Evolutionary conservation across 2,113 vertebrate species (phyloP).

Genomic region (Sterrhoptilus dennistouni): DNA sequence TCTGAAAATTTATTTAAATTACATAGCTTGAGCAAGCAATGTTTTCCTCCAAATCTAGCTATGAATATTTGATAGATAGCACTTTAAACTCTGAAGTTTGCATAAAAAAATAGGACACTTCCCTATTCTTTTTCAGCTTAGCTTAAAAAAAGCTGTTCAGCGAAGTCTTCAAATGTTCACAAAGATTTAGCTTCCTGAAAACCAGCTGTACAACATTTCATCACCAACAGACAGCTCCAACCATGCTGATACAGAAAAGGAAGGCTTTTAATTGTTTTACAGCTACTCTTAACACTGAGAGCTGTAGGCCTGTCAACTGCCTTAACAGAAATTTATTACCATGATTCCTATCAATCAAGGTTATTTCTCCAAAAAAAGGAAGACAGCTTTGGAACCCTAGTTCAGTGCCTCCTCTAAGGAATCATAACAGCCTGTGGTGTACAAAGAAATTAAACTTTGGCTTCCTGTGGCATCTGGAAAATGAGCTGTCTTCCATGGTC

Average conservation of each 20-base stretch:
- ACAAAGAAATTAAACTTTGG: not conserved
- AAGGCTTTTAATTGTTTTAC: not conserved
- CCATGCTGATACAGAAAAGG: not conserved
- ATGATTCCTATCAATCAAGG: not conserved
- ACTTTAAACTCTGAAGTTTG: slow-evolving; percentile 1
- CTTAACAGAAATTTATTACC: not conserved
- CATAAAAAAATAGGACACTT: not conserved
- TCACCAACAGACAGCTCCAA: not conserved
- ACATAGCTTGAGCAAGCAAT: not conserved
- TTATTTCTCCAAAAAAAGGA: not conserved
- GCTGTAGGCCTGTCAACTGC: not conserved
- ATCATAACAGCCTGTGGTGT: not conserved
- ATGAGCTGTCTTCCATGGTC: rapidly evolving
- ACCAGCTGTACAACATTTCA: slow-evolving; percentile 1
- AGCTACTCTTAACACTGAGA: not conserved
- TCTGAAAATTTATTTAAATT: slow-evolving; percentile 30
- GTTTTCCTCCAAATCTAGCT: slow-evolving; percentile 36
- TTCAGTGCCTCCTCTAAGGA: not conserved
- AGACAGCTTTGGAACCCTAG: not conserved
- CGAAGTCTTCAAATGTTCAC: not conserved
- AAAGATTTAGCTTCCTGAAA: slow-evolving; percentile 14
- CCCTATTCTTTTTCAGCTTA: slow-evolving; percentile 9
- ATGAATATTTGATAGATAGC: slow-evolving; percentile 50
- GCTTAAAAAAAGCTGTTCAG: slow-evolving; percentile 9
- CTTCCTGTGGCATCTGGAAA: not conserved